Evolutionary conservation across 2,797 vertebrate species (phyloP).

Genomic region (Podargus strigoides): DNA sequence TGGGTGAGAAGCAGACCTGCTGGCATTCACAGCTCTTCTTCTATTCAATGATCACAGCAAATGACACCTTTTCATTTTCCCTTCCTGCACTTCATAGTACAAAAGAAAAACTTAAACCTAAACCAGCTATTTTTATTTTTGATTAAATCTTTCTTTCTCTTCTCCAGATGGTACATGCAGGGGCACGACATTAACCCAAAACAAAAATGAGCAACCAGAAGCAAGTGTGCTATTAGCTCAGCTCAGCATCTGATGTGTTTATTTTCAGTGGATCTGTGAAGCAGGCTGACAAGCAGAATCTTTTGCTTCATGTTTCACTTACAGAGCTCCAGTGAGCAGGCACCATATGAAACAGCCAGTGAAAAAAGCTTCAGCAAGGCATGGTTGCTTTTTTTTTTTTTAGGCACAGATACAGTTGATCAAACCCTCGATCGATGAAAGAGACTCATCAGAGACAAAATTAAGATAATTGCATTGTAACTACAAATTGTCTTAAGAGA

Average conservation of each 20-base stretch:
- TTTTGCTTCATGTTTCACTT: constrained; percentile 26
- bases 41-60: background rate
- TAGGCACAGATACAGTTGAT: background rate
- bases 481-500: constrained; percentile 18
- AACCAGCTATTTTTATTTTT: constrained; percentile 61
- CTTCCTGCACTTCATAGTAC: constrained; percentile 3
- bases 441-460: constrained; percentile 17
- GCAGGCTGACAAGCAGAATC: constrained; percentile 47
- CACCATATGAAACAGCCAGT: constrained; percentile 16
- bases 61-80: constrained; percentile 44
- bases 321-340: constrained; percentile 19
- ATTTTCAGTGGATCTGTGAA: constrained; percentile 65
- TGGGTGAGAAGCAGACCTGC: background rate
- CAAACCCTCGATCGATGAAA: background rate
- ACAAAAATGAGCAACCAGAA: constrained; percentile 65
- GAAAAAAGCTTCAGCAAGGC: constrained; percentile 2
- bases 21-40: constrained; percentile 35
- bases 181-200: constrained; percentile 13
- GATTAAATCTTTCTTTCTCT: constrained; percentile 40
- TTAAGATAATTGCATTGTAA: constrained; percentile 34
- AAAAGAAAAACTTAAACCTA: constrained; percentile 61
- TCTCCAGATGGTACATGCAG: constrained; percentile 48
- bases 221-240: constrained; percentile 53
- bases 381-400: background rate
- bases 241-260: constrained; percentile 57